Conservation (phyloP, 2,888 invertebrate genomes). For the Formica aserva region DNA sequence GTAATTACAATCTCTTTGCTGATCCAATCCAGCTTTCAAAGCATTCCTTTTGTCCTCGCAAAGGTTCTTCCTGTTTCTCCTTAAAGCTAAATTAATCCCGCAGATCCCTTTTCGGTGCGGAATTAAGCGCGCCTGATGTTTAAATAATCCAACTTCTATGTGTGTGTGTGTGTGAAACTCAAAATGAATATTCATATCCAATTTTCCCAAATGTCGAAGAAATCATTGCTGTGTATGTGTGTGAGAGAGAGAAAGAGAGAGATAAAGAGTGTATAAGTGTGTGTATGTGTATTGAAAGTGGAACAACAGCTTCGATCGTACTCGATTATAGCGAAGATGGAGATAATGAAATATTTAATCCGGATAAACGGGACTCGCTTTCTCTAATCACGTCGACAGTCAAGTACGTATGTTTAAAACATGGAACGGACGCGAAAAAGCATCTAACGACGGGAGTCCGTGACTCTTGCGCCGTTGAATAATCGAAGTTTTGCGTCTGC, state of each 20-base stretch:
- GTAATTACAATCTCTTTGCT: constrained; percentile 49
- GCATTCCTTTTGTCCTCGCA: constrained; percentile 15
- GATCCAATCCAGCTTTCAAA: constrained; percentile 19
- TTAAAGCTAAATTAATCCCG: constrained; percentile 37
- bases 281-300: constrained; percentile 15
- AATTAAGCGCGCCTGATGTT: constrained; percentile 45
- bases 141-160: constrained; percentile 34
- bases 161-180: constrained; percentile 8
- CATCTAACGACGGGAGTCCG: constrained; percentile 36
- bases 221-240: not conserved
- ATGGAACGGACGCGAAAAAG: constrained; percentile 9
- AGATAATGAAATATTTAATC: constrained; percentile 34
- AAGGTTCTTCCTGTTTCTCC: constrained; percentile 17
- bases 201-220: constrained; percentile 45
- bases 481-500: constrained; percentile 42
- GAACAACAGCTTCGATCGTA: constrained; percentile 46
- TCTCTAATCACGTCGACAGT: constrained; percentile 40
- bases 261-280: not conserved
- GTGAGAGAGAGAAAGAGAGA: not conserved
- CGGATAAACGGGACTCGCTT: constrained; percentile 10
- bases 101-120: constrained; percentile 3
- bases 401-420: constrained; percentile 48
- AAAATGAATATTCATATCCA: constrained; percentile 50
- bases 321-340: not conserved
- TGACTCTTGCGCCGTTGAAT: constrained; percentile 48